phyloP scores from a whole-genome alignment of 2,797 vertebrate species.

The Artibeus lituratus region DNA sequence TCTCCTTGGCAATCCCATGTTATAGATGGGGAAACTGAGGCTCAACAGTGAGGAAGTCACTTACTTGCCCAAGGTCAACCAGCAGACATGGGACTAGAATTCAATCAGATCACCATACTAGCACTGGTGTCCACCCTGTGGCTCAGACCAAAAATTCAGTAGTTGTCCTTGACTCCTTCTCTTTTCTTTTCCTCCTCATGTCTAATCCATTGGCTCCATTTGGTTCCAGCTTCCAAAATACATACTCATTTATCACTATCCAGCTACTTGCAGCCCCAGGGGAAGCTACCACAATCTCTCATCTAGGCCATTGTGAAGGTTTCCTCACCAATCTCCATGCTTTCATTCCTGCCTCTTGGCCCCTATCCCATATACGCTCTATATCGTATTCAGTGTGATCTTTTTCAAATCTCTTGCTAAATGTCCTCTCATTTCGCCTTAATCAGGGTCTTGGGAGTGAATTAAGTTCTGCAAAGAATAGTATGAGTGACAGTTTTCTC shows the following conservation, averaged over 20 bases:
- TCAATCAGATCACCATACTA: neutral
- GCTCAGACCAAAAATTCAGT: neutral
- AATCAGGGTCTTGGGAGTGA: neutral
- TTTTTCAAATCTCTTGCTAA: neutral
- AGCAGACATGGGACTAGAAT: neutral
- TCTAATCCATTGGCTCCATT: neutral
- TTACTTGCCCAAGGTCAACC: neutral
- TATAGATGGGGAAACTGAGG: neutral
- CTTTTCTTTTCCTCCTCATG: neutral
- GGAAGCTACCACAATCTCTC: neutral
- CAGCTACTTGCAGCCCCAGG: neutral
- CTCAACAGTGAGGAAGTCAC: neutral
- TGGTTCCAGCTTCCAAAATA: neutral
- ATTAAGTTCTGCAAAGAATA: neutral
- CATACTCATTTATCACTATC: neutral
- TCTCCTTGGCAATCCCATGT: neutral
- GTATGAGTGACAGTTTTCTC: neutral
- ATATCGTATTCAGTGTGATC: neutral
- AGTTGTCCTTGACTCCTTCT: neutral
- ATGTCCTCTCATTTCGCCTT: neutral
- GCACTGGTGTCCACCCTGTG: neutral
- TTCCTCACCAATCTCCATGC: neutral
- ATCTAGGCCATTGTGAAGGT: neutral
- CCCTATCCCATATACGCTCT: neutral
- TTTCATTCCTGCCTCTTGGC: neutral